Evolutionary conservation across 2,888 invertebrate species (phyloP).

Genomic region (Tetanocera ferruginea): DNA sequence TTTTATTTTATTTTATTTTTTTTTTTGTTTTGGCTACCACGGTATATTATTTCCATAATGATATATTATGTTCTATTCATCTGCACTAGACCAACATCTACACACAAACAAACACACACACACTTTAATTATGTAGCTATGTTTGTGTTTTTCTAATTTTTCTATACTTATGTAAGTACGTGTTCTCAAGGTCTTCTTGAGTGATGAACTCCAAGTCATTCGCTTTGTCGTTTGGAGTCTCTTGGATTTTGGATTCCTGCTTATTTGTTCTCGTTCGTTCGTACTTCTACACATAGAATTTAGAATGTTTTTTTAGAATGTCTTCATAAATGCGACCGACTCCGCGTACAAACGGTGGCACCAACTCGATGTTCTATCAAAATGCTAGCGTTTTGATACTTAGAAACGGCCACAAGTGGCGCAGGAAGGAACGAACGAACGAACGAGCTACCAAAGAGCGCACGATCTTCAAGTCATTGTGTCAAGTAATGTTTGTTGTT

Average conservation of each 20-base stretch:
- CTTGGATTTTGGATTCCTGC: background rate
- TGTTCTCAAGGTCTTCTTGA: conserved; percentile 40
- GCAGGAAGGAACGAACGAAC: too few relatives aligned
- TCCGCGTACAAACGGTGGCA: background rate
- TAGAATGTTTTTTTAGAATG: conserved; percentile 8
- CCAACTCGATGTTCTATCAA: background rate
- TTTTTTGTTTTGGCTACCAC: conserved; percentile 1
- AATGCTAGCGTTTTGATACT: background rate
- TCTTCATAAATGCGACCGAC: background rate
- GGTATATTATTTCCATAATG: conserved; percentile 14
- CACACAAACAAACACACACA: background rate
- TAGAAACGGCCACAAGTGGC: background rate
- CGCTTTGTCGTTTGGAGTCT: conserved; percentile 31
- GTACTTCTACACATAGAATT: background rate
- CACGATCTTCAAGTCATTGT: background rate
- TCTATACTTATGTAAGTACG: conserved; percentile 21
- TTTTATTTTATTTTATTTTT: too few relatives aligned
- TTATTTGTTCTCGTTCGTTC: background rate
- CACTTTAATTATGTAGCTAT: background rate
- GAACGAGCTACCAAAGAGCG: background rate
- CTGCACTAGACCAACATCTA: background rate
- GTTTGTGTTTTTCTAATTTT: background rate
- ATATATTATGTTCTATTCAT: background rate
- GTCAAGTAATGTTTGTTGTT: background rate
- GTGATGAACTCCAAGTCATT: conserved; percentile 42